Percentiles rank a stretch among this genome's conserved stretches.
These are phyloP conservation scores for Macrosiphum euphorbiae DNA, from an alignment of 2,888 invertebrate genomes.

Conservation along the genomic window DNA sequence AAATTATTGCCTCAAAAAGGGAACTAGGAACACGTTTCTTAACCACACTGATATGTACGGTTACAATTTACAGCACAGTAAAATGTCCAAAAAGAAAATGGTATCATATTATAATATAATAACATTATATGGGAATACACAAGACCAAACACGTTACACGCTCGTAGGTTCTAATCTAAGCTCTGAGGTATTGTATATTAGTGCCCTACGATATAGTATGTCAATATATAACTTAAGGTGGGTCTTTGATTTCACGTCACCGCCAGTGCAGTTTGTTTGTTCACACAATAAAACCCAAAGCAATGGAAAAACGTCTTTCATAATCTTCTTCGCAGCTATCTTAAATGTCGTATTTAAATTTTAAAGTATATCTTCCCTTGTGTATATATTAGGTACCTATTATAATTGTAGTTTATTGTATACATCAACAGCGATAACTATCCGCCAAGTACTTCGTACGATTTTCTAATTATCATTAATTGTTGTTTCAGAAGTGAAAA, in stretches of 20 bases:
- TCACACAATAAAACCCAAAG: conserved; percentile 6
- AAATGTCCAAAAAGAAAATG: background rate
- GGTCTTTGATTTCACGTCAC: conserved; percentile 33
- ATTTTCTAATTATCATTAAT: background rate
- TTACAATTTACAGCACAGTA: background rate
- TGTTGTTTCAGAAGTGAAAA: background rate
- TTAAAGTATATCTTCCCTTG: background rate
- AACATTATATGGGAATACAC: background rate
- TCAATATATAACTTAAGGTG: conserved; percentile 20
- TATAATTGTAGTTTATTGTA: background rate
- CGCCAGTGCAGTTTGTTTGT: conserved; percentile 12
- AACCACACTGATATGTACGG: background rate
- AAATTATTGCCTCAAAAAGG: too few species aligned
- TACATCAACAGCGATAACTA: background rate
- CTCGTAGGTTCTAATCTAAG: background rate
- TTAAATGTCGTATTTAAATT: background rate
- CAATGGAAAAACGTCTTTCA: background rate
- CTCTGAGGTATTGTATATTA: background rate
- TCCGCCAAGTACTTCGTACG: background rate
- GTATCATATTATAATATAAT: background rate
- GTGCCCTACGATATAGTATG: background rate
- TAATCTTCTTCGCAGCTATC: background rate
- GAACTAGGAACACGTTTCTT: background rate
- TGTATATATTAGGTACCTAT: background rate
- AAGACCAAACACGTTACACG: background rate